phyloP scores from a whole-genome alignment of 2,113 vertebrate genomes.

The Thymallus thymallus region DNA sequence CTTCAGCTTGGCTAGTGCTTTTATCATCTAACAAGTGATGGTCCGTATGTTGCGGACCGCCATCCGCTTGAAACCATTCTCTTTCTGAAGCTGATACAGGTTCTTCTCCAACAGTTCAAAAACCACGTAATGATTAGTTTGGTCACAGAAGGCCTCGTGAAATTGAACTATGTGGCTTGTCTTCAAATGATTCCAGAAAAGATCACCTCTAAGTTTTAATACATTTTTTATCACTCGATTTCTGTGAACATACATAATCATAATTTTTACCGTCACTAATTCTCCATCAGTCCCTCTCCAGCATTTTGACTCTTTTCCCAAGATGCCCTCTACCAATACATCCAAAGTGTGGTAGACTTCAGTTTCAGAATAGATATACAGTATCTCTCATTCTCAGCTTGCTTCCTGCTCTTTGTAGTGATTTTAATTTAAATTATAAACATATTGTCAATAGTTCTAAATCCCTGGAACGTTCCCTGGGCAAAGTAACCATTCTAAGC shows the following conservation, averaged over 20 bases:
- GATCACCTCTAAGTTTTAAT: constrained; percentile 64
- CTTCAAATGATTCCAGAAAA: constrained; percentile 54
- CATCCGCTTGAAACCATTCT: constrained; percentile 68
- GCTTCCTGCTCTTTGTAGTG: not conserved
- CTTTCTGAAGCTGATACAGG: constrained; percentile 75
- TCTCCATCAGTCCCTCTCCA: constrained; percentile 68
- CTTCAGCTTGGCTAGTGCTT: constrained; percentile 68
- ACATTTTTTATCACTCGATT: constrained; percentile 65
- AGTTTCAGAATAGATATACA: constrained; percentile 18
- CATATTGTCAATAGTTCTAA: constrained; percentile 10
- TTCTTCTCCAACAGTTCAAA: constrained; percentile 78
- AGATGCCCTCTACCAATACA: constrained; percentile 73
- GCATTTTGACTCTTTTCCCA: constrained; percentile 74
- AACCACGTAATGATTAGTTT: constrained; percentile 70
- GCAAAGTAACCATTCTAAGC: constrained; percentile 10
- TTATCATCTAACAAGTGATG: constrained; percentile 69
- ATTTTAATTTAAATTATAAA: constrained; percentile 28
- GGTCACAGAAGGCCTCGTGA: constrained; percentile 64
- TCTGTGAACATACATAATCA: constrained; percentile 53
- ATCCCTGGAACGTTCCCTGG: constrained; percentile 7
- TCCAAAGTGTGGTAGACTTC: constrained; percentile 29
- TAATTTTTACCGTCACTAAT: constrained; percentile 76
- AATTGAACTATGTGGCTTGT: constrained; percentile 71
- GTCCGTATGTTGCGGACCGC: constrained; percentile 70
- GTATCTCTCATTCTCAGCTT: constrained; percentile 17